These are phyloP conservation scores for Hirundo rustica DNA, from an alignment of 2,797 vertebrate species.

Conservation along the genomic window DNA sequence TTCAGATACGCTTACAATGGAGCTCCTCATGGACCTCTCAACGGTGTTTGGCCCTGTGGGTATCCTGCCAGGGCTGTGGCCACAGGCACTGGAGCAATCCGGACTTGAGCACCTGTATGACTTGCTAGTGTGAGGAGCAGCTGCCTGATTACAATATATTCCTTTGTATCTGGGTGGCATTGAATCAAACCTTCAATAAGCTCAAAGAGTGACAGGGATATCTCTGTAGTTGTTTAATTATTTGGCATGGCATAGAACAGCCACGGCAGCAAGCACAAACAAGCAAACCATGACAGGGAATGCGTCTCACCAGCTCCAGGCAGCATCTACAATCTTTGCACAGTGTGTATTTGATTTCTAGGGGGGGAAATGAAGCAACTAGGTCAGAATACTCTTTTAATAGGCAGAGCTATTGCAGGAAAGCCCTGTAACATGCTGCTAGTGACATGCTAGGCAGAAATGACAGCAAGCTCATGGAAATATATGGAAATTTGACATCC, in stretches of 20 bases:
- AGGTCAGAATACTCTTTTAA: background rate
- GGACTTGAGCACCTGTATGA: background rate
- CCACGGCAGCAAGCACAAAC: background rate
- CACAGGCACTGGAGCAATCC: background rate
- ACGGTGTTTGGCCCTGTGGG: background rate
- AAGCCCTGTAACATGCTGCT: background rate
- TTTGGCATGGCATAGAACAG: background rate
- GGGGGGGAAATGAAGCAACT: background rate
- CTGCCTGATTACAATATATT: background rate
- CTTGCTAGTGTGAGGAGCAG: fast-evolving
- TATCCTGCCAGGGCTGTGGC: background rate
- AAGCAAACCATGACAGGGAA: background rate
- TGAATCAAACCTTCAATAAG: background rate
- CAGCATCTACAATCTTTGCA: background rate
- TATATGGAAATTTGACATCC: slow-evolving; percentile 48
- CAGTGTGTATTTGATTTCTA: background rate
- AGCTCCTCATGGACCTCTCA: background rate
- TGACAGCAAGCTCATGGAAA: slow-evolving; percentile 54
- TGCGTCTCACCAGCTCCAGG: background rate
- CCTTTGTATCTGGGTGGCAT: background rate
- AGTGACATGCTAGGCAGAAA: slow-evolving; percentile 20
- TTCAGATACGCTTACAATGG: background rate
- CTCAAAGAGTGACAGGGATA: background rate
- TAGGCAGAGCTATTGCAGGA: background rate
- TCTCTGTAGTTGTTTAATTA: background rate